These are phyloP conservation scores for Balanococcus diminutus DNA, from an alignment of 2,888 invertebrate genomes.

Conservation along the genomic window DNA sequence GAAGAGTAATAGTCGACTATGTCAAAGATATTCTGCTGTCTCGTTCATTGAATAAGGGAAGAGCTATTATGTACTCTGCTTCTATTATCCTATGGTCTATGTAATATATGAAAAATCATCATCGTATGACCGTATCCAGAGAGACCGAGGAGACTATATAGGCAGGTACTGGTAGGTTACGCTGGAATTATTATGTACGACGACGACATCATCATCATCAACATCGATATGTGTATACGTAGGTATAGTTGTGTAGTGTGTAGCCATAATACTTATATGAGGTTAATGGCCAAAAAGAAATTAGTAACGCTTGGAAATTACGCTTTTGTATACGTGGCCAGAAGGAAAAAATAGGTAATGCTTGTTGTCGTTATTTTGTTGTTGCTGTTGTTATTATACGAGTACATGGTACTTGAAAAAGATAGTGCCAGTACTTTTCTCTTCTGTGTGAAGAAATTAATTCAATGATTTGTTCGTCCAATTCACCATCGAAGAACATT, in stretches of 20 bases:
- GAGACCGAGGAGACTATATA: not conserved
- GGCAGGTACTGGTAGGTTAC: not conserved
- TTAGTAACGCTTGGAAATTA: constrained; percentile 35
- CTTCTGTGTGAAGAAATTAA: not conserved
- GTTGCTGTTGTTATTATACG: not conserved
- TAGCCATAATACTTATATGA: not conserved
- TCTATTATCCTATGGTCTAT: not conserved
- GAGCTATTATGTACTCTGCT: not conserved
- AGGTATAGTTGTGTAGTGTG: not conserved
- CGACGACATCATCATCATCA: not conserved
- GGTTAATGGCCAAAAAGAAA: constrained; percentile 33
- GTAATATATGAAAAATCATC: not conserved
- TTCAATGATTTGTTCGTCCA: not conserved
- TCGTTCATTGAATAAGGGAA: not conserved
- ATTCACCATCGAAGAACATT: too few relatives aligned
- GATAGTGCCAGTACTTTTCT: not conserved
- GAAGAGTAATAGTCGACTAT: not conserved
- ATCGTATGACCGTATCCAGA: not conserved
- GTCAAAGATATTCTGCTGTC: not conserved
- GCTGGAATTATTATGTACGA: not conserved
- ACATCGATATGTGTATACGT: not conserved
- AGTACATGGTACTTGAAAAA: not conserved
- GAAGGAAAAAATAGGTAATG: constrained; percentile 4
- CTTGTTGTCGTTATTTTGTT: not conserved
- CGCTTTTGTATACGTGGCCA: not conserved